Evolutionary conservation across 2,797 vertebrate genomes (phyloP).

Genomic region (Tauraco hartlaubi): DNA sequence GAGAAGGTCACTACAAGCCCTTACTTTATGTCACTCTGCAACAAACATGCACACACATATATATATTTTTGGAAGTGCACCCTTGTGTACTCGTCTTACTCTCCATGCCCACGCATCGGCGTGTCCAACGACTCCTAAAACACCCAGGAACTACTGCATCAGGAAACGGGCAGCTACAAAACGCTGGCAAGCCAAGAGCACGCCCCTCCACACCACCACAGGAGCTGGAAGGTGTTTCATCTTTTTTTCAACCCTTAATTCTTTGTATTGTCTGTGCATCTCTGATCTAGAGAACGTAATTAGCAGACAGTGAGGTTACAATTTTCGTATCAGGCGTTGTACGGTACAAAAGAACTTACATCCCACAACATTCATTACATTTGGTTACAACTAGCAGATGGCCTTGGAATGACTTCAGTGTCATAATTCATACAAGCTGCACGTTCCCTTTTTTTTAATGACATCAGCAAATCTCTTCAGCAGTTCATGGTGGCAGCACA

Average conservation of each 20-base stretch:
- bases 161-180: neutral
- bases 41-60: neutral
- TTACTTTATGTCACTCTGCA: neutral
- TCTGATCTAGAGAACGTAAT: neutral
- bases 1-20: neutral
- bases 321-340: conserved; percentile 12
- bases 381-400: conserved; percentile 60
- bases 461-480: conserved; percentile 63
- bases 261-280: neutral
- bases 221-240: neutral
- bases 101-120: neutral
- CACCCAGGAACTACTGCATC: neutral
- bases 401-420: conserved; percentile 61
- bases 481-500: conserved; percentile 30
- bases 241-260: neutral
- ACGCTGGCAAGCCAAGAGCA: neutral
- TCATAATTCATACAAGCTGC: conserved; percentile 42
- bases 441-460: conserved; percentile 53
- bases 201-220: neutral
- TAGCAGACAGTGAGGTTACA: neutral
- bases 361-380: conserved; percentile 48
- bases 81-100: neutral
- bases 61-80: neutral
- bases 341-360: neutral
- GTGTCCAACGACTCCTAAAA: neutral